These are phyloP conservation scores for Caenorhabditis inopinata DNA, from an alignment of 1,140 invertebrate genomes.

Conservation along the genomic window DNA sequence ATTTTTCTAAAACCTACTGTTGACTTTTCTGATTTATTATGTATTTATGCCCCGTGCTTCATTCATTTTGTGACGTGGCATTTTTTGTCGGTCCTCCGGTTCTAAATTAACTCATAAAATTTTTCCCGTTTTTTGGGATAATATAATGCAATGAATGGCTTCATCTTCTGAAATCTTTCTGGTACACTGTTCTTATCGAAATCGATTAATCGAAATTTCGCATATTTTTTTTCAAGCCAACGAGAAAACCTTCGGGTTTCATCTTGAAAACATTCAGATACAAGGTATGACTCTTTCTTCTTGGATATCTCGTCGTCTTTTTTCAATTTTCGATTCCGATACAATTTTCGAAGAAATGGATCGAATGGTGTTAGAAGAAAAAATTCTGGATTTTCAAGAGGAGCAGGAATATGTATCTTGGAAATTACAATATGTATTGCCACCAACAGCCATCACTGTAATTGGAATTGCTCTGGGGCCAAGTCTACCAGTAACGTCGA, in stretches of 20 bases:
- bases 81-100: slow-evolving; percentile 7
- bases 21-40: too few species aligned
- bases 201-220: neutral
- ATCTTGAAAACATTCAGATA: too few species aligned
- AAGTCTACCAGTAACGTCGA: too few species aligned
- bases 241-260: too few species aligned
- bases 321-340: neutral
- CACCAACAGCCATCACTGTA: neutral
- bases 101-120: neutral
- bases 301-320: neutral
- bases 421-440: neutral
- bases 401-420: neutral
- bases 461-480: neutral
- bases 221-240: too few species aligned
- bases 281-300: neutral
- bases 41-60: neutral
- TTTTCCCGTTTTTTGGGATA: neutral
- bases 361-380: neutral
- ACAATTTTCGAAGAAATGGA: slow-evolving; percentile 18
- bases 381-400: neutral
- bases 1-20: too few species aligned
- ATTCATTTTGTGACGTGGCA: neutral
- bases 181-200: neutral
- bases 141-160: neutral
- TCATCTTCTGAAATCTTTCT: neutral